These are phyloP conservation scores for Cuculus canorus DNA, from an alignment of 2,797 vertebrate species.

Conservation along the genomic window DNA sequence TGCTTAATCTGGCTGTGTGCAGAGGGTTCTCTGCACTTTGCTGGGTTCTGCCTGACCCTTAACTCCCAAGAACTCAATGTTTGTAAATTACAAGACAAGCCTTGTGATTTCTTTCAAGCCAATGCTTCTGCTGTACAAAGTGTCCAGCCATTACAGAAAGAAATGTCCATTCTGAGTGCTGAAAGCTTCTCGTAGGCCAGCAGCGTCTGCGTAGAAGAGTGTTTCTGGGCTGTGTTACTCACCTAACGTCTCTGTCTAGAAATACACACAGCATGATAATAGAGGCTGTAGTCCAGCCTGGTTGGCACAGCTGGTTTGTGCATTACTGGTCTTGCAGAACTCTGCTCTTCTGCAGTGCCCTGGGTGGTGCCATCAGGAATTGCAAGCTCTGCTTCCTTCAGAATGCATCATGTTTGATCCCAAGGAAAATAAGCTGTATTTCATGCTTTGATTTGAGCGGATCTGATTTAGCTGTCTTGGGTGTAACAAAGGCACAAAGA, in stretches of 20 bases:
- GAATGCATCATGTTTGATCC: background rate
- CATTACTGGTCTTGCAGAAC: background rate
- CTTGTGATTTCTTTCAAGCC: background rate
- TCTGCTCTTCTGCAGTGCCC: background rate
- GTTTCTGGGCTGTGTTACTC: background rate
- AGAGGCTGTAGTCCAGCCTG: background rate
- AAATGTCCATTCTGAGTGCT: background rate
- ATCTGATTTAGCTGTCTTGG: background rate
- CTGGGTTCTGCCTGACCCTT: background rate
- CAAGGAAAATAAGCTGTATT: background rate
- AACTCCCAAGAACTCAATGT: background rate
- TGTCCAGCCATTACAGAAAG: background rate
- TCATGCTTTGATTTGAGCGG: background rate
- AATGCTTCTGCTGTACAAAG: fast-evolving
- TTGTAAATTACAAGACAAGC: background rate
- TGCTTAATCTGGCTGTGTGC: background rate
- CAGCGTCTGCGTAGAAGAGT: fast-evolving
- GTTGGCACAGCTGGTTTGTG: background rate
- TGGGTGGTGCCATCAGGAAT: fast-evolving
- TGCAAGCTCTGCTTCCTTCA: background rate
- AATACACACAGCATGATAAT: background rate
- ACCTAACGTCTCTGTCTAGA: background rate
- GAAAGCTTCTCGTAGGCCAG: background rate
- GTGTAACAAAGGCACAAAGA: background rate
- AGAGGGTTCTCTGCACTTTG: background rate